A percentile compares a stretch with the other conserved stretches of the same genome.
phyloP scores from a whole-genome alignment of 2,888 invertebrate genomes.

The Melanophora roralis region DNA sequence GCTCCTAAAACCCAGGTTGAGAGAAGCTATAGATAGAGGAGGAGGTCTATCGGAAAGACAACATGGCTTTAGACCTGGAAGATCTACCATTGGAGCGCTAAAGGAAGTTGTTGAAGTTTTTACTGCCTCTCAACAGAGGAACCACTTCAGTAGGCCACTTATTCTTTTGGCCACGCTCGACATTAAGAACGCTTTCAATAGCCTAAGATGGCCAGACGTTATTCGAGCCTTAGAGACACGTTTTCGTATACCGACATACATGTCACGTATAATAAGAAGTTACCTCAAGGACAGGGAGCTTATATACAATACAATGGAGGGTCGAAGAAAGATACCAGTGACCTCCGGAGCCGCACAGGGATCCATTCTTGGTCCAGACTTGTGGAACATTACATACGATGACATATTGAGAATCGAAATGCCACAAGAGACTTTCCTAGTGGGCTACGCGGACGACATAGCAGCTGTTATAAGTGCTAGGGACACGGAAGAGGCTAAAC shows the following conservation, averaged over 20 bases:
- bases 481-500: not conserved
- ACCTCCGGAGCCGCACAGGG: slow-evolving; percentile 41
- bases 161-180: slow-evolving; percentile 29
- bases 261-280: not conserved
- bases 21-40: too few species aligned
- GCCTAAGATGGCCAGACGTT: slow-evolving; percentile 16
- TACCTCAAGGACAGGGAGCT: slow-evolving; percentile 17
- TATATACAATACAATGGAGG: slow-evolving; percentile 1
- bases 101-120: slow-evolving; percentile 4
- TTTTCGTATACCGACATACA: slow-evolving; percentile 5
- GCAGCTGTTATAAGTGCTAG: not conserved
- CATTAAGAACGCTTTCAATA: slow-evolving; percentile 36
- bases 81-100: slow-evolving; percentile 19
- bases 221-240: not conserved
- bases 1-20: too few species aligned
- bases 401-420: slow-evolving; percentile 12
- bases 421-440: not conserved
- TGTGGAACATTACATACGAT: slow-evolving; percentile 46
- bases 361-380: slow-evolving; percentile 26
- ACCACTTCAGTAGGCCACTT: slow-evolving; percentile 3
- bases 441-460: not conserved
- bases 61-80: slow-evolving; percentile 24
- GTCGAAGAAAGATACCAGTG: not conserved
- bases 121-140: not conserved
- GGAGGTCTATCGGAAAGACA: slow-evolving; percentile 6